Base-by-base conservation (phyloP, 1,140 invertebrate species). In the Pseudomyrmex flavicornis region DNA sequence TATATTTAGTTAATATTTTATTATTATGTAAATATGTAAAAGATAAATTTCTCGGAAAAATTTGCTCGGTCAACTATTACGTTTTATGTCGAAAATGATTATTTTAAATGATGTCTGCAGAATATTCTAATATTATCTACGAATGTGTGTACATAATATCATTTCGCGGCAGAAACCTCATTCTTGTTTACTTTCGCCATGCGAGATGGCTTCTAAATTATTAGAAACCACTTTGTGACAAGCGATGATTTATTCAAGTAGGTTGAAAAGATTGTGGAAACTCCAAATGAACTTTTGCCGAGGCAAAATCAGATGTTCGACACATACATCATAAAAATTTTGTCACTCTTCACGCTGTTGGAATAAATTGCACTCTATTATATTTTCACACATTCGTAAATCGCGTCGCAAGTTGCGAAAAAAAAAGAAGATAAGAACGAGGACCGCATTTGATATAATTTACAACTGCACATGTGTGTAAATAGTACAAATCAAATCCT, bases 201-300 rank as follows among this genome's bases (percentile, higher is more conserved):
- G 66, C 17, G 35, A 35, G 35, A 35, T 35, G 35, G 35, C 35
- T 35, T 35, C 35, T 46, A 5, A 26, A 58, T 20, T 58, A 58
- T 56, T 56, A 54, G 35, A 54, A 13, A 12, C 12, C 35, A 77
- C 35, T 68, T 15, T 48, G 20, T 70, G 35, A 79, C 35, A 46
- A 66, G 65, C 26, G 35, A 58, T 59, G 44, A 79, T 79, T 69
- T 58, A 79, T 59, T 52, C 73, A 63, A 10, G n/a, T 8, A 48
- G 59, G 12, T 22, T 52, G 44, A 48, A 58, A 35, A 56, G 20
- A 70, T 44, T 58, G 20, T n/a, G 58, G 65, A 59, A 59, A 70
- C 15, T 46, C 20, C 7, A 17, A 54, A 44, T 46, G 35, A 79
- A 79, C 20, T 56, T 68, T 68, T 22, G 20, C 72, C 15, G 15